phyloP scores from a whole-genome alignment of 53 echinoderm and acorn worm species.

The Holothuria leucospilota region DNA sequence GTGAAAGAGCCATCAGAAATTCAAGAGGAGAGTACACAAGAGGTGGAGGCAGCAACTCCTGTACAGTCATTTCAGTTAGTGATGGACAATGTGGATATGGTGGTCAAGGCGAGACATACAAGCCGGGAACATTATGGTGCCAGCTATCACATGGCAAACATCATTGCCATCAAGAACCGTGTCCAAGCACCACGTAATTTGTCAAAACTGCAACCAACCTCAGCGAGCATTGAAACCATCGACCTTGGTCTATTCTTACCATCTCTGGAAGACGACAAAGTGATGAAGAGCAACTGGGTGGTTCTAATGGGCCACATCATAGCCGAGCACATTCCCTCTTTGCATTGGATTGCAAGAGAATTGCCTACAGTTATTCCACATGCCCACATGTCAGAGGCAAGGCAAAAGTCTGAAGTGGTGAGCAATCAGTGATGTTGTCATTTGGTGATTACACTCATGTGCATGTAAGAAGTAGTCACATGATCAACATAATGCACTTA shows the following conservation, averaged over 20 bases:
- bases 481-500: too few species aligned
- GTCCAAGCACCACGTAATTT: constrained; percentile 1
- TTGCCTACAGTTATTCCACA: constrained; percentile 43
- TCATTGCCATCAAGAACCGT: constrained; percentile 42
- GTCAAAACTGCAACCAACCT: too few species aligned
- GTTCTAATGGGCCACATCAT: constrained; percentile 59
- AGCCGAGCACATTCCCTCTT: constrained; percentile 41
- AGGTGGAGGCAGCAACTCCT: neutral
- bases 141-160: constrained; percentile 50
- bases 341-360: constrained; percentile 27
- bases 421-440: neutral
- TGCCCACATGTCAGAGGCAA: constrained; percentile 46
- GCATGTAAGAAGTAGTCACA: too few species aligned
- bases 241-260: constrained; percentile 31
- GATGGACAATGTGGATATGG: constrained; percentile 61
- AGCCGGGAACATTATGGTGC: constrained; percentile 29
- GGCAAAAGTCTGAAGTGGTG: constrained; percentile 62
- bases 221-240: neutral
- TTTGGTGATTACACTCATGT: too few species aligned
- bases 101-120: constrained; percentile 53
- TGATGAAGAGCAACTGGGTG: constrained; percentile 45
- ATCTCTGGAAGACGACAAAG: constrained; percentile 20
- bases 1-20: neutral
- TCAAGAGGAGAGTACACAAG: neutral
- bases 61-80: constrained; percentile 29